Evolutionary conservation across 2,888 invertebrate genomes (phyloP).

Genomic region (Macrosiphum euphorbiae): DNA sequence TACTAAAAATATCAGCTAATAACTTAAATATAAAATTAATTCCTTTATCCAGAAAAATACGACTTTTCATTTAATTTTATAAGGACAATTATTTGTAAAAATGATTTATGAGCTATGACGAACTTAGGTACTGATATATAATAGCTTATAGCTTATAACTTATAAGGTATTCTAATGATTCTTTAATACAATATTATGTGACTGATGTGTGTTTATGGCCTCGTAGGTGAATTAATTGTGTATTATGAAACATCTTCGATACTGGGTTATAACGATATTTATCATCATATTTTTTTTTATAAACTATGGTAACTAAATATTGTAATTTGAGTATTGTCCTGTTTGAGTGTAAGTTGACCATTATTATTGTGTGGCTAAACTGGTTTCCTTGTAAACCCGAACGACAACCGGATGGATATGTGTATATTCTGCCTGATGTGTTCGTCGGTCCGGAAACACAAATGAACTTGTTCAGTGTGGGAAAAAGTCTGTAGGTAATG

Average conservation of each 20-base stretch:
- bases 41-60: not conserved
- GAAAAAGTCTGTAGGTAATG: slow-evolving; percentile 53
- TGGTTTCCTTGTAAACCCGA: slow-evolving; percentile 45
- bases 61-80: not conserved
- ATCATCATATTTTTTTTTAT: slow-evolving; percentile 9
- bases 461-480: slow-evolving; percentile 62
- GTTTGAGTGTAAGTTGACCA: slow-evolving; percentile 7
- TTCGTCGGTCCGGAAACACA: slow-evolving; percentile 61
- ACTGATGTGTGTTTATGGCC: not conserved
- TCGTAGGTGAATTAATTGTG: not conserved
- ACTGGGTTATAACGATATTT: not conserved
- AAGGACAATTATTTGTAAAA: not conserved
- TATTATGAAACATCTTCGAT: not conserved
- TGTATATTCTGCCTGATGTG: slow-evolving; percentile 37
- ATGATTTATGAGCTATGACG: not conserved
- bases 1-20: not conserved
- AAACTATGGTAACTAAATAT: slow-evolving; percentile 31
- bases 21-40: not conserved
- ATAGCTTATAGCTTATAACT: not conserved
- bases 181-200: not conserved
- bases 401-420: slow-evolving; percentile 44
- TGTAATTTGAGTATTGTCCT: slow-evolving; percentile 43
- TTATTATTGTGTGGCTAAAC: slow-evolving; percentile 42
- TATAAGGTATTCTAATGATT: not conserved
- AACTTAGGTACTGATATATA: not conserved